These are phyloP conservation scores for Neomicropteryx cornuta DNA, from an alignment of 1,140 invertebrate genomes.

Conservation along the genomic window DNA sequence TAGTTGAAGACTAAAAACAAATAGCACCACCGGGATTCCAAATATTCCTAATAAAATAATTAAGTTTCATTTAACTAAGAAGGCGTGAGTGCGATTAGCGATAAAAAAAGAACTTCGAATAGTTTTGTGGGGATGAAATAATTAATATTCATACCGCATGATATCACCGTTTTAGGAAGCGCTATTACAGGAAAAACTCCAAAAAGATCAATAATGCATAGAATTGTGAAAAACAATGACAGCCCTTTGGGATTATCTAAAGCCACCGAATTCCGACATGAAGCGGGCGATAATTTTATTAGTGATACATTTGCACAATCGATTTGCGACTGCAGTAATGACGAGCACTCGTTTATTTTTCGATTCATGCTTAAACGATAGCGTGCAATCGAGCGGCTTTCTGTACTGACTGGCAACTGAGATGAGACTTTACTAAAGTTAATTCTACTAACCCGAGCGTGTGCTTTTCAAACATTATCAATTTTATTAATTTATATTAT, in stretches of 20 bases:
- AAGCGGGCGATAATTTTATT: no score
- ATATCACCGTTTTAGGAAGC: slow-evolving; percentile 56
- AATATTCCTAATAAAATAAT: slow-evolving; percentile 45
- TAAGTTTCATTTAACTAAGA: neutral
- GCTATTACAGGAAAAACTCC: slow-evolving; percentile 70
- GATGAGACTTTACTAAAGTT: no score
- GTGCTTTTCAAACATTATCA: no score
- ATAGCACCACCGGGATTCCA: slow-evolving; percentile 53
- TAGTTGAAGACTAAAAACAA: slow-evolving; percentile 58
- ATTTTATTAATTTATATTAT: no score
- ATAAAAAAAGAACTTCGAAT: neutral
- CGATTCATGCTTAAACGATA: no score
- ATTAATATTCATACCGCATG: slow-evolving; percentile 46
- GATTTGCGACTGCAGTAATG: no score
- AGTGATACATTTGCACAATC: no score
- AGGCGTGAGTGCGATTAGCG: neutral
- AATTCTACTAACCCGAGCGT: no score
- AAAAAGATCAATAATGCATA: slow-evolving; percentile 70
- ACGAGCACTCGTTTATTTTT: no score
- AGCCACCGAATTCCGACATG: no score
- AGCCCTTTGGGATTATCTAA: slow-evolving; percentile 36
- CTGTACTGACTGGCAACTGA: no score
- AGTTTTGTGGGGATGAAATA: slow-evolving; percentile 2
- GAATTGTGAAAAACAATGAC: slow-evolving; percentile 54
- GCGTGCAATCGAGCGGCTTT: no score